Conservation (phyloP, 2,888 invertebrate genomes). For the Kuschelorhynchus macadamiae region DNA sequence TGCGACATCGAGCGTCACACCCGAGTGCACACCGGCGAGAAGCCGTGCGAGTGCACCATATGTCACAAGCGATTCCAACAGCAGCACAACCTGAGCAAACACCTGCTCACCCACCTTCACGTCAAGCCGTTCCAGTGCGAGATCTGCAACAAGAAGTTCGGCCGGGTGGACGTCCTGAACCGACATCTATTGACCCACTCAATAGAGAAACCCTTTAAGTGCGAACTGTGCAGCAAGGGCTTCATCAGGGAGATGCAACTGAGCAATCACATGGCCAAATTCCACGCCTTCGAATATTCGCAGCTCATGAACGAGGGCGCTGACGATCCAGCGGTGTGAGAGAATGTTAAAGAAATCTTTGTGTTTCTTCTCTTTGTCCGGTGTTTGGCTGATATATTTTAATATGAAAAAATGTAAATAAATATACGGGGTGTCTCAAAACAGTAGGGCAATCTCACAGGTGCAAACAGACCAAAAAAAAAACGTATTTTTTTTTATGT, state of each 20-base stretch:
- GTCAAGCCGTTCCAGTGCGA: conserved; percentile 65
- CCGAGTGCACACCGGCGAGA: conserved; percentile 67
- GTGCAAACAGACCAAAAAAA: no score
- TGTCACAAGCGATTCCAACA: conserved; percentile 63
- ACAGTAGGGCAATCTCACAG: no score
- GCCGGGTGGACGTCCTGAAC: conserved; percentile 64
- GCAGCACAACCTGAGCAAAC: conserved; percentile 66
- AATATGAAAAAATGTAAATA: no score
- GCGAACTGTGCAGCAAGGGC: conserved; percentile 61
- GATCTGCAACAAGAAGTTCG: conserved; percentile 65
- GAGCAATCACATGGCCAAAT: conserved; percentile 54
- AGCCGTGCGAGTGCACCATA: conserved; percentile 64
- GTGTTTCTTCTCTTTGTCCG: no score
- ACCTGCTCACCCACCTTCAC: conserved; percentile 65
- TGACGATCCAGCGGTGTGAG: no score
- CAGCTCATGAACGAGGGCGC: no score
- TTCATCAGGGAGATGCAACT: conserved; percentile 63
- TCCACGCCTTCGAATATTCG: neutral
- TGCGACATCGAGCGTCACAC: conserved; percentile 66
- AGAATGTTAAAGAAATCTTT: no score
- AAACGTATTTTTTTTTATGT: no score
- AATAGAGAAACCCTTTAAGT: conserved; percentile 64
- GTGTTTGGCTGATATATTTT: no score
- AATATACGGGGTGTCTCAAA: no score
- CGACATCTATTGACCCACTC: conserved; percentile 66